These are phyloP conservation scores for Plagodis dolabraria DNA, from an alignment of 2,888 invertebrate genomes.

Conservation along the genomic window DNA sequence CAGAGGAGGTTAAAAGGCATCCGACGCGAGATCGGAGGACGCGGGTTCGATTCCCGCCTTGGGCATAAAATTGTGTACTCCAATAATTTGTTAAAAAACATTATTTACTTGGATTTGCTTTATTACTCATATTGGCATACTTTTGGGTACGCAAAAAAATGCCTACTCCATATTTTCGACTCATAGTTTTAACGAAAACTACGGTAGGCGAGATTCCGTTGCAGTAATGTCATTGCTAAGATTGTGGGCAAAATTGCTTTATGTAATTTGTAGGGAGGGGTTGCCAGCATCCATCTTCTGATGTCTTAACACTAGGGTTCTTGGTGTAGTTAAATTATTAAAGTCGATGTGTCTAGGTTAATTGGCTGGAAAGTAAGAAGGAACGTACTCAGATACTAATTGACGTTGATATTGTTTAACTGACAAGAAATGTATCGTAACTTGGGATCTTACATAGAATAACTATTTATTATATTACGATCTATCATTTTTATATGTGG, in stretches of 20 bases:
- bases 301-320: constrained; percentile 53
- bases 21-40: too few relatives aligned
- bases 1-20: too few relatives aligned
- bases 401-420: too few relatives aligned
- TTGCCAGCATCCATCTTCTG: constrained; percentile 62
- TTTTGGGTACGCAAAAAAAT: not conserved
- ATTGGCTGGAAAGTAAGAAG: constrained; percentile 44
- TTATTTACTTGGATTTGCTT: not conserved
- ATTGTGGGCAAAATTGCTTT: constrained; percentile 77
- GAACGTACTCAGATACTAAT: not conserved
- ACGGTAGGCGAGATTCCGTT: constrained; percentile 66
- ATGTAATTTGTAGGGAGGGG: constrained; percentile 73
- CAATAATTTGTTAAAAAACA: too few relatives aligned
- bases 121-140: not conserved
- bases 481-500: too few relatives aligned
- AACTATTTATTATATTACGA: too few relatives aligned
- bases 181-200: constrained; percentile 56
- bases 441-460: too few relatives aligned
- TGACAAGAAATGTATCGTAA: too few relatives aligned
- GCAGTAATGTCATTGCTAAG: constrained; percentile 75
- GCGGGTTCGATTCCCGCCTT: too few relatives aligned
- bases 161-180: constrained; percentile 39
- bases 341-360: constrained; percentile 44
- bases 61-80: too few relatives aligned
- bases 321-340: constrained; percentile 51